phyloP scores from a whole-genome alignment of 2,888 invertebrate genomes.

The Mythimna impura region DNA sequence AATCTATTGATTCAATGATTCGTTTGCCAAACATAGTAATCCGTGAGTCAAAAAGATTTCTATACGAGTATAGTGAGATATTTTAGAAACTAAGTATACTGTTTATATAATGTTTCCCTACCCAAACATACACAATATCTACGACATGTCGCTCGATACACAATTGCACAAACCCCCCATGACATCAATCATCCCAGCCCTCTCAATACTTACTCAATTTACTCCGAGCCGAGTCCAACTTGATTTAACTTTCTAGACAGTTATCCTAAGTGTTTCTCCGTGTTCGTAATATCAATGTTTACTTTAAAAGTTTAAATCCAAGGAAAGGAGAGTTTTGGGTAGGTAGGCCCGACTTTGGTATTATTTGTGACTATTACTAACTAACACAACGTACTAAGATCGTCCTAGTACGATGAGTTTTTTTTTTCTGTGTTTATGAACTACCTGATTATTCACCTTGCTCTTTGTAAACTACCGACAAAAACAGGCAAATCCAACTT shows the following conservation, averaged over 20 bases:
- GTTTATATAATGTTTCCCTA: not conserved
- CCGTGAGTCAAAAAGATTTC: no score
- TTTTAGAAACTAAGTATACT: no score
- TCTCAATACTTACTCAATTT: constrained; percentile 47
- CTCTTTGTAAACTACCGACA: no score
- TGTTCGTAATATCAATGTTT: constrained; percentile 49
- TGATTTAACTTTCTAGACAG: constrained; percentile 62
- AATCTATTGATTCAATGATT: no score
- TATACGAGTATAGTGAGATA: no score
- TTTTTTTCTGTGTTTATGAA: no score
- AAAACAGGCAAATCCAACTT: no score
- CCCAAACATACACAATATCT: not conserved
- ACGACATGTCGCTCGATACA: constrained; percentile 1
- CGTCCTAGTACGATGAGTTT: no score
- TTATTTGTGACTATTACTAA: no score
- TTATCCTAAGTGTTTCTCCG: constrained; percentile 55
- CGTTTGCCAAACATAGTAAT: no score
- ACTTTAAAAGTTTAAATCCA: constrained; percentile 43
- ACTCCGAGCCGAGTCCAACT: constrained; percentile 35
- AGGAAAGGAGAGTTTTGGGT: not conserved
- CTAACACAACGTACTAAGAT: not conserved
- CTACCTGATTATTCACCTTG: no score
- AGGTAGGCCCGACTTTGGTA: not conserved
- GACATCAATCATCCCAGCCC: constrained; percentile 52
- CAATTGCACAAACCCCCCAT: constrained; percentile 31